Conservation (phyloP, 2,888 invertebrate species). For the Carabus problematicus region DNA sequence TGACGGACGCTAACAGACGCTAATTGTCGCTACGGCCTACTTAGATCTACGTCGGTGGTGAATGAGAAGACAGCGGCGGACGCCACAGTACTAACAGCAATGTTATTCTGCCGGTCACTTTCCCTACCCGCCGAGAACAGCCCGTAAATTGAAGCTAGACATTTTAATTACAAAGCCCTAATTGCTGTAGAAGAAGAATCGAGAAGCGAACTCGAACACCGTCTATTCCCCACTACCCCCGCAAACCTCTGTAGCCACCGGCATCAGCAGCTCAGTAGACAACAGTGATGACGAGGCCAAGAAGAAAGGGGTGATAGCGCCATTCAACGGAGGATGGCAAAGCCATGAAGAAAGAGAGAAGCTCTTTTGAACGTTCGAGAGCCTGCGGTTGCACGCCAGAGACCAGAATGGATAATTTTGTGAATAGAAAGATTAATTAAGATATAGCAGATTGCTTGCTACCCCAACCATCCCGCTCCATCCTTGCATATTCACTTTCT, state of each 20-base stretch:
- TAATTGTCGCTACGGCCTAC: conserved; percentile 18
- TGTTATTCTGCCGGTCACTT: conserved; percentile 36
- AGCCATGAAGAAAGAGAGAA: neutral
- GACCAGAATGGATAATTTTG: conserved; percentile 37
- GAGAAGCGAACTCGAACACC: conserved; percentile 25
- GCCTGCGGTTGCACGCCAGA: conserved; percentile 28
- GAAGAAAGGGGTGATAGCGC: too few species aligned
- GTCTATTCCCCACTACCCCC: neutral
- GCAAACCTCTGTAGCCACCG: neutral
- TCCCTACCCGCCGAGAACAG: conserved; percentile 7
- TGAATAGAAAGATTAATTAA: conserved; percentile 42
- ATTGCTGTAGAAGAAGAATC: conserved; percentile 43
- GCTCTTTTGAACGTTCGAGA: neutral
- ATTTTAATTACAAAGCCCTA: conserved; percentile 44
- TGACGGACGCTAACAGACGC: conserved; percentile 28
- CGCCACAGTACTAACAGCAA: conserved; percentile 25
- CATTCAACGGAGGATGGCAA: neutral
- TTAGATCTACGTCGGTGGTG: conserved; percentile 24
- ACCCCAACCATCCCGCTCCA: too few species aligned
- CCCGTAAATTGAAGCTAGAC: conserved; percentile 44
- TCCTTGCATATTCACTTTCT: neutral
- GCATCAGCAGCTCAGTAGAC: neutral
- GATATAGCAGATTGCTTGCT: conserved; percentile 35
- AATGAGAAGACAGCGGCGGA: neutral
- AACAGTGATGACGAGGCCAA: neutral